phyloP scores from a whole-genome alignment of 1,140 invertebrate species.

The Fopius arisanus region DNA sequence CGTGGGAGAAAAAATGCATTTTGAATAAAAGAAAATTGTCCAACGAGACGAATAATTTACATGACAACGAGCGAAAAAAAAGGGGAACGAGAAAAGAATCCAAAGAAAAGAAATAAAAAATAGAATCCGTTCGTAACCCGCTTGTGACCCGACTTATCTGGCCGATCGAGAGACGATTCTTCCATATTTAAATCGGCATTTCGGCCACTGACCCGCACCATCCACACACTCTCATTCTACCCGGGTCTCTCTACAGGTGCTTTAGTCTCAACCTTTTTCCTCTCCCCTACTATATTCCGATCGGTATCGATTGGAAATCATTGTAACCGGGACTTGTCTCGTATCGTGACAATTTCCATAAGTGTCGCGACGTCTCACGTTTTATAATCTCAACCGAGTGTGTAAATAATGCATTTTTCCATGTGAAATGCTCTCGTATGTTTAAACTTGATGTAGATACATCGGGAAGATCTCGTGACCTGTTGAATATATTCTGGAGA shows the following conservation, averaged over 20 bases:
- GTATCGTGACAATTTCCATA: conserved; percentile 51
- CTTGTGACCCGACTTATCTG: conserved; percentile 51
- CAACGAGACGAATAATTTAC: conserved; percentile 51
- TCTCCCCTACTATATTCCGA: conserved; percentile 17
- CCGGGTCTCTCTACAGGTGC: conserved; percentile 13
- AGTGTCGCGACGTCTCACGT: conserved; percentile 37
- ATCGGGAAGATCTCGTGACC: neutral
- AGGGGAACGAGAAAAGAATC: conserved; percentile 36
- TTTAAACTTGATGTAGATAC: neutral
- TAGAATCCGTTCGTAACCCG: conserved; percentile 48
- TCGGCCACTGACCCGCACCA: conserved; percentile 55
- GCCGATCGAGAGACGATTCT: conserved; percentile 57
- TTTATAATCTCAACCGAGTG: conserved; percentile 27
- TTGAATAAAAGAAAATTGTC: neutral
- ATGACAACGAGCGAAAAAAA: conserved; percentile 53
- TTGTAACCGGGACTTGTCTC: conserved; percentile 44
- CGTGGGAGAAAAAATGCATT: neutral
- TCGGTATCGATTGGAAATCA: conserved; percentile 59
- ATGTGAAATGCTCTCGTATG: neutral
- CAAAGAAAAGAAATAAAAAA: neutral
- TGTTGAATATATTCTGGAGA: neutral
- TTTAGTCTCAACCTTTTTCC: neutral
- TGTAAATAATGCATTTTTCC: conserved; percentile 57
- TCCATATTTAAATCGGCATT: conserved; percentile 58
- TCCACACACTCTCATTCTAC: conserved; percentile 21